Base-by-base conservation (phyloP, 2,113 vertebrate genomes). In the Phyllostomus discolor region DNA sequence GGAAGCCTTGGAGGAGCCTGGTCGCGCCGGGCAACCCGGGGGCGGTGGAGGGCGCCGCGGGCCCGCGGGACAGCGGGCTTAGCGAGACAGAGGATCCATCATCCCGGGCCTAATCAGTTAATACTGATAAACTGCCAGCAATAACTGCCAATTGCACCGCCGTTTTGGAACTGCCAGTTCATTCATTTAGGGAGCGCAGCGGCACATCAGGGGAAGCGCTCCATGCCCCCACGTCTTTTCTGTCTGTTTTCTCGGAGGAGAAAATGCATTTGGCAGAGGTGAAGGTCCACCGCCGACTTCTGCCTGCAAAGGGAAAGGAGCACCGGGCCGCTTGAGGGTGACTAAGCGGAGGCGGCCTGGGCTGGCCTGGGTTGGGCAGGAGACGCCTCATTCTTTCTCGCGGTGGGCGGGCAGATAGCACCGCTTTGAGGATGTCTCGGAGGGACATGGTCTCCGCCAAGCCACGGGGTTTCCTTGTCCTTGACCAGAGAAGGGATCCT, bases 101-200 rank as follows among this genome's bases (percentile, higher is more conserved):
- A 98, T 98, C 97, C 95, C 81, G 83, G 98, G 98, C 70, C 97
- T 98, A 98, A 98, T 98, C 98, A 98, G 98, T 98, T 98, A 98
- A 98, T 97, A 97, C 98, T 98, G 98, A 98, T 98, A 98, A 98
- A 98, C 98, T 98, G 98, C 98, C 98, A 97, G 98, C 98, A 98
- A 98, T 98, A 98, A 98, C 98, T 98, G 98, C 98, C 98, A 98
- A 98, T 98, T 97, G 98, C 97, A 90, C 97, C 46, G 93, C 94
- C 88, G 95, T 96, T 89, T 94, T 67, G 88, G 95, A 92, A 98
- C 97, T 88, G 59, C 28, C 90, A 97, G 98, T 98, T 98, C 98
- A 97, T 98, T 98, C 98, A 88, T 98, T 98, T 93, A 97, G 97
- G 95, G 98, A 98, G 98, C 94, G 97, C 92, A 76, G 93, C 38